Evolutionary conservation across 2,888 invertebrate genomes (phyloP), one percentile per base, ranked within the genome.

Genomic region (Cosmia pyralina): DNA sequence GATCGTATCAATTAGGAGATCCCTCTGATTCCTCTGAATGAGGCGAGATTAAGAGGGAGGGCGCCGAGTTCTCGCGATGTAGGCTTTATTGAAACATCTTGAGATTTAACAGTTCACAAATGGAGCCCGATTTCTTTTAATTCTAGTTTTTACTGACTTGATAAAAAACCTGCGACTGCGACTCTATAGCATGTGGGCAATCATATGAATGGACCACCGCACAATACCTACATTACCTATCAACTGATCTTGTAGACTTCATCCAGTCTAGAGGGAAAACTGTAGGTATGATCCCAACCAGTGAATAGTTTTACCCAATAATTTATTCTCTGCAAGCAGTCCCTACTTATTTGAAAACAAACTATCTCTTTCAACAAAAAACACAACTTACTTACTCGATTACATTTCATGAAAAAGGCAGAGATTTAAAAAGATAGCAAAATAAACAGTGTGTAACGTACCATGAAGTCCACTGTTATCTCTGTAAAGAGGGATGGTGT

Each of bases 391-490:
- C 48, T 65, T 75, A 63, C 77, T 64, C 75, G 63, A 82, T 73
- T 75, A 80, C 53, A 34, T 82, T 69, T 77, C 53, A 80, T 38
- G 34, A 79, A 80, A 59, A 85, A 78, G 72, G 62, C 66, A 58
- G 48, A 78, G 70, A 75, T 77, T 69, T 78, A 82, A 82, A 88
- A 85, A 88, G 86, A 89, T 85, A 88, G 22, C 65, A 81, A 85
- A 85, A 83, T 85, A 88, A 90, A 89, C 85, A 87, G 84, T 85
- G 83, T 86, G 68, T 78, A 90, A 87, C 87, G 90, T 85, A 83
- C 82, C 90, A 90, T 89, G 78, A 62, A 83, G 83, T 87, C 80
- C 85, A 73, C 75, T 72, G 67, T 81, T 80, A 82, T 75, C 58
- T 76, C 22, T 77, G 72, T 48, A 62, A 57, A 79, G 85, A 84